Base-by-base conservation (phyloP, 2,113 vertebrate genomes). In the Micronycteris hirsuta region DNA sequence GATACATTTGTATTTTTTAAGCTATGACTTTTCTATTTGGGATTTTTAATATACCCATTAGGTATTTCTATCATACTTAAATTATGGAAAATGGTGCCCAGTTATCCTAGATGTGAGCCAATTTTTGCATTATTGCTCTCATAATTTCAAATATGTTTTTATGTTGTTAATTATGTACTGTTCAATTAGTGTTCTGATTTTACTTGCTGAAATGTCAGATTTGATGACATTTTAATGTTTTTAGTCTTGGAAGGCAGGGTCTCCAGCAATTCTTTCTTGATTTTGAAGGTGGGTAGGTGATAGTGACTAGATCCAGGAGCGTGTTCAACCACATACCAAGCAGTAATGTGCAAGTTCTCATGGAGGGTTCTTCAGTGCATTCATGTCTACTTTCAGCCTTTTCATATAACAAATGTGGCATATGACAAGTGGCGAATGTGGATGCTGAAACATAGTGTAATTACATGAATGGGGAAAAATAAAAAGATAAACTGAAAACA, bases 101-200 rank as follows among this genome's bases (percentile, higher is more conserved):
- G 15, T 86, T 93, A 78, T 87, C 54, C 41, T 83, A 87, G 20
- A 54, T 68, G 3, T 38, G 84, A 89, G 43, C 31, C 47, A 74
- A 76, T 71, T 87, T 93, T 95, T 83, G 36, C 20, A 49, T 93
- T 33, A 24, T 85, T 87, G 16, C 56, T 28, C 17, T 82, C 97
- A 71, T 43, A 54, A 88, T 91, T 94, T 91, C 58, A 95, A 80
- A 84, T 95, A 89, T 77, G 77, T 95, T 94, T 97, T 87, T 90
- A 71, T 92, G 33, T 84, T 86, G 73, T 80, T 91, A 83, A 33
- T 94, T 83, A 81, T 95, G 3, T 92, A 45, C n/a, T 90, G 1
- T 76, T 54, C 52, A 63, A 5, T 89, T 33, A 71, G 54, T 80
- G 45, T 61, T 91, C 63, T 86, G 68, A 90, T 90, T 87, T 87